Conservation (phyloP, 2,888 invertebrate genomes). For the Drosophila leonis region DNA sequence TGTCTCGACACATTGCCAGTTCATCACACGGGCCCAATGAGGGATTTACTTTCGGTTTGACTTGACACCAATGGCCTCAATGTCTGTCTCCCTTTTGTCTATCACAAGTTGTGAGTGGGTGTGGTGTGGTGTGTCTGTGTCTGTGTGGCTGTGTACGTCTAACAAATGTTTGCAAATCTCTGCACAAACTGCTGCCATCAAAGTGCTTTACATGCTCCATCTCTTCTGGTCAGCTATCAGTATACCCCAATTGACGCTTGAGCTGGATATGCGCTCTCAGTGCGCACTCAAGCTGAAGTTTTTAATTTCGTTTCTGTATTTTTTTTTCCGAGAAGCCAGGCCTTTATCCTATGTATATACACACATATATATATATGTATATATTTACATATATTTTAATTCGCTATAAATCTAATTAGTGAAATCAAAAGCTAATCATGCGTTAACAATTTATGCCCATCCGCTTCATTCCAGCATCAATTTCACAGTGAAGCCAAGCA, state of each 20-base stretch:
- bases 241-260: neutral
- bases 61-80: slow-evolving; percentile 63
- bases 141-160: slow-evolving; percentile 3
- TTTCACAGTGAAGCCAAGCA: slow-evolving; percentile 15
- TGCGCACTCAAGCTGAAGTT: slow-evolving; percentile 65
- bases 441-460: slow-evolving; percentile 80
- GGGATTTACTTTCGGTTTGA: slow-evolving; percentile 73
- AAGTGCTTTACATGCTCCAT: slow-evolving; percentile 52
- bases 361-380: no score
- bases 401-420: slow-evolving; percentile 79
- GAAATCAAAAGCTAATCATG: slow-evolving; percentile 77
- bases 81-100: slow-evolving; percentile 35
- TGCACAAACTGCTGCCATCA: slow-evolving; percentile 66
- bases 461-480: slow-evolving; percentile 59
- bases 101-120: neutral
- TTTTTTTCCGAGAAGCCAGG: neutral
- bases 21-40: slow-evolving; percentile 75
- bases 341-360: no score
- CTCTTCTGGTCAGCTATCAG: slow-evolving; percentile 5
- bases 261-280: neutral
- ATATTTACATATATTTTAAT: slow-evolving; percentile 57
- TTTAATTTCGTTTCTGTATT: slow-evolving; percentile 59
- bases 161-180: slow-evolving; percentile 77
- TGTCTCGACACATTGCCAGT: slow-evolving; percentile 77
- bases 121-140: neutral